phyloP scores from a whole-genome alignment of 2,888 invertebrate genomes.

The Drosophila formosana region DNA sequence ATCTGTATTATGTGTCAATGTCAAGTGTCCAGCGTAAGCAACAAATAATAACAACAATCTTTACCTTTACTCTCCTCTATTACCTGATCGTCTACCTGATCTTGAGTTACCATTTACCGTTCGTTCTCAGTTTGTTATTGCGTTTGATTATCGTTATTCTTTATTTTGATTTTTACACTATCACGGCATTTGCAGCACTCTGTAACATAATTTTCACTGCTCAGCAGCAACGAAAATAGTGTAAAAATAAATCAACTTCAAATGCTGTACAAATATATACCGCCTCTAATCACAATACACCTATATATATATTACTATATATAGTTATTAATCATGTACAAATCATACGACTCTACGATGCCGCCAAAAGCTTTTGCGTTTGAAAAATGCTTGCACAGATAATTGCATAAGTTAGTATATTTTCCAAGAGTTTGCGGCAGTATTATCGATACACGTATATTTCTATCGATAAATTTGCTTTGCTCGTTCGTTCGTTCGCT shows the following conservation, averaged over 20 bases:
- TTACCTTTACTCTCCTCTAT: slow-evolving; percentile 16
- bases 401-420: slow-evolving; percentile 15
- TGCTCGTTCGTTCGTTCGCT: slow-evolving; percentile 26
- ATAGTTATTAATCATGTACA: slow-evolving; percentile 9
- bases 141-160: slow-evolving; percentile 21
- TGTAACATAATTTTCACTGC: slow-evolving; percentile 64
- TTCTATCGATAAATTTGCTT: slow-evolving; percentile 38
- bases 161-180: slow-evolving; percentile 75
- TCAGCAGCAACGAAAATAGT: slow-evolving; percentile 59
- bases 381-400: slow-evolving; percentile 43
- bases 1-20: slow-evolving; percentile 67
- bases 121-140: slow-evolving; percentile 26
- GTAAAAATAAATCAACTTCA: slow-evolving; percentile 50
- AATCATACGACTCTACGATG: slow-evolving; percentile 31
- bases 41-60: slow-evolving; percentile 11
- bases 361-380: slow-evolving; percentile 52
- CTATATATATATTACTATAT: slow-evolving; percentile 21
- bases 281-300: slow-evolving; percentile 28
- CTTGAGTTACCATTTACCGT: slow-evolving; percentile 25
- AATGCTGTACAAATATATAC: slow-evolving; percentile 49
- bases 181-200: slow-evolving; percentile 64
- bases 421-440: slow-evolving; percentile 8
- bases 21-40: slow-evolving; percentile 65
- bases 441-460: slow-evolving; percentile 28
- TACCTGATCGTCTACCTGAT: slow-evolving; percentile 17